phyloP scores from a whole-genome alignment of 2,888 invertebrate genomes.

The Cephalotes varians region DNA sequence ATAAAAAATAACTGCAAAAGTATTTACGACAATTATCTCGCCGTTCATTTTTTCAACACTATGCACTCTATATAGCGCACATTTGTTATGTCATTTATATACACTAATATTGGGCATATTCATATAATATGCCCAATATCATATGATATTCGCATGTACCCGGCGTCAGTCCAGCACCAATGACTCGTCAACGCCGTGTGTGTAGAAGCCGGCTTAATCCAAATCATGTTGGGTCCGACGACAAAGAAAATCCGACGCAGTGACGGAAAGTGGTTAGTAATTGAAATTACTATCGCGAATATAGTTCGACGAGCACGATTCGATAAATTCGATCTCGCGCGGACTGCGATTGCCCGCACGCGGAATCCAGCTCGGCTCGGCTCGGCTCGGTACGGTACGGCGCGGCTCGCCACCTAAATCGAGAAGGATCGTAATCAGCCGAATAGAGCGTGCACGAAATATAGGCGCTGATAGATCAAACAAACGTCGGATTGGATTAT shows the following conservation, averaged over 20 bases:
- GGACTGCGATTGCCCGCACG: slow-evolving; percentile 26
- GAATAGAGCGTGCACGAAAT: slow-evolving; percentile 67
- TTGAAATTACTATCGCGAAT: slow-evolving; percentile 51
- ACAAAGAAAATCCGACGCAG: slow-evolving; percentile 47
- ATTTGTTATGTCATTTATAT: background rate
- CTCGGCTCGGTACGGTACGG: background rate
- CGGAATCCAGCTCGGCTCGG: slow-evolving; percentile 8
- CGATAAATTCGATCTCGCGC: slow-evolving; percentile 54
- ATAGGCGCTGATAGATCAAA: slow-evolving; percentile 83
- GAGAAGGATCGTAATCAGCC: slow-evolving; percentile 70
- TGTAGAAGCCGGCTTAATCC: slow-evolving; percentile 26
- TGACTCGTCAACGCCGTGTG: background rate
- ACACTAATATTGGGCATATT: background rate
- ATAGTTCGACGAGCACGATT: slow-evolving; percentile 53
- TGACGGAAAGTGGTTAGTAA: slow-evolving; percentile 47
- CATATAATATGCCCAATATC: background rate
- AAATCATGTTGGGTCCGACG: slow-evolving; percentile 36
- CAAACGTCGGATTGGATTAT: slow-evolving; percentile 84
- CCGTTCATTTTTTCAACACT: background rate
- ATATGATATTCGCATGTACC: background rate
- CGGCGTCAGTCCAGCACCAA: background rate
- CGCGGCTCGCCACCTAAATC: slow-evolving; percentile 48
- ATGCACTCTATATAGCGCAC: no score
- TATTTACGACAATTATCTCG: background rate
- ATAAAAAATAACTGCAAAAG: background rate